phyloP scores from a whole-genome alignment of 2,113 vertebrate species.

The Ailuropoda melanoleuca region DNA sequence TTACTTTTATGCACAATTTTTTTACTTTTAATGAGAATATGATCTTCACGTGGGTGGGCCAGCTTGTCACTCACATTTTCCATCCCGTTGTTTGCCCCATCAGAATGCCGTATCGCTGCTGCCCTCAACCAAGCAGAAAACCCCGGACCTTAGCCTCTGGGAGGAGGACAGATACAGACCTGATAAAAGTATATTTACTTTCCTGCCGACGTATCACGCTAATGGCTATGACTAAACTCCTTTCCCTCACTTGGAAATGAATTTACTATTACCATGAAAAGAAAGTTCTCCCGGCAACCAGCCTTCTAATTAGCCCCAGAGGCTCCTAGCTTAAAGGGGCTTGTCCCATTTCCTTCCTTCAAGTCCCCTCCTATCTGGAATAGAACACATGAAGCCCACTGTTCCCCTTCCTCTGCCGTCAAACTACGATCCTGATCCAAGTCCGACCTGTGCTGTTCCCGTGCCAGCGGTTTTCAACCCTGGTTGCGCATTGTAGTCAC shows the following conservation, averaged over 20 bases:
- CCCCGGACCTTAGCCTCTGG: not conserved
- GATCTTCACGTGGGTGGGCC: not conserved
- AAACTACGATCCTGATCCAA: not conserved
- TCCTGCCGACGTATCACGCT: not conserved
- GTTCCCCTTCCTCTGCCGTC: not conserved
- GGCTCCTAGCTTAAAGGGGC: not conserved
- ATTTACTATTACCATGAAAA: not conserved
- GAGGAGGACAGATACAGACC: not conserved
- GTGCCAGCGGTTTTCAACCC: not conserved
- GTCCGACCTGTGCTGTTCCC: not conserved
- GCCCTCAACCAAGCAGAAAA: not conserved
- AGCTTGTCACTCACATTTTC: not conserved
- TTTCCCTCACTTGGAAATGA: not conserved
- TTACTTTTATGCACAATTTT: not conserved
- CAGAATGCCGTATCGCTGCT: not conserved
- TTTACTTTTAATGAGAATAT: constrained; percentile 32
- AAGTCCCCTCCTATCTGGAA: not conserved
- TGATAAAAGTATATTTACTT: not conserved
- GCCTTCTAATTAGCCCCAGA: not conserved
- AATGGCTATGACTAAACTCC: not conserved
- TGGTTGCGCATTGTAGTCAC: not conserved
- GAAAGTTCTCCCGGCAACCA: not conserved
- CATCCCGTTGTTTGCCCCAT: not conserved
- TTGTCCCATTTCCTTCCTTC: not conserved
- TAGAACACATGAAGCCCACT: not conserved